These are phyloP conservation scores for Zygothrica quintamaculata DNA, from an alignment of 2,888 invertebrate genomes.

Conservation along the genomic window DNA sequence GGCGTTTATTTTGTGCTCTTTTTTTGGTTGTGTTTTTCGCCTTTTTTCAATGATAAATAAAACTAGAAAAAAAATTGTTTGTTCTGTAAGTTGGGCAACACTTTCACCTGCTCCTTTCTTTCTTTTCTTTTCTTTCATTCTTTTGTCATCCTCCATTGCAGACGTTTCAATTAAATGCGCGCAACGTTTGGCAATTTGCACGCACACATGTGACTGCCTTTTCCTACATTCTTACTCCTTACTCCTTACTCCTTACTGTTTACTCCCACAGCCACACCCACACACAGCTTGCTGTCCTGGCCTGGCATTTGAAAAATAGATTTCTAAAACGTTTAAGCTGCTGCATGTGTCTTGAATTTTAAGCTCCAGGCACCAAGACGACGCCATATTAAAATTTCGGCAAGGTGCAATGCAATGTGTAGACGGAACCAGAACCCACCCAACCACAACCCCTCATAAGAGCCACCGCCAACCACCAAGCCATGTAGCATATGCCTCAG, in stretches of 20 bases:
- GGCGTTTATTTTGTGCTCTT: conserved; percentile 35
- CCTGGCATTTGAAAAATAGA: conserved; percentile 82
- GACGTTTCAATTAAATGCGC: conserved; percentile 79
- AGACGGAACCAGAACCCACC: conserved; percentile 44
- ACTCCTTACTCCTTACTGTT: no score
- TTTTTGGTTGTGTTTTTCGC: conserved; percentile 13
- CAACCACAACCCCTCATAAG: conserved; percentile 13
- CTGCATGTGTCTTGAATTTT: conserved; percentile 81
- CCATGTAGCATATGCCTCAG: conserved; percentile 73
- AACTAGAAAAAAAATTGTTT: conserved; percentile 16
- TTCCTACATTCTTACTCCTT: no score
- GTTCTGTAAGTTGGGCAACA: conserved; percentile 18
- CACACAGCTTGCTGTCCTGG: conserved; percentile 20
- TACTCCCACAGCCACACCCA: not conserved
- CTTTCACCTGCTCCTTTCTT: conserved; percentile 38
- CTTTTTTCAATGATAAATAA: not conserved
- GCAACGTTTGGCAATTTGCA: conserved; percentile 66
- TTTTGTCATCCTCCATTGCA: conserved; percentile 38
- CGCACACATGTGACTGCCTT: conserved; percentile 70
- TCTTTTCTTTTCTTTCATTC: no score
- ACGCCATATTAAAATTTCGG: conserved; percentile 72
- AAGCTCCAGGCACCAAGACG: conserved; percentile 49
- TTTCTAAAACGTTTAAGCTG: conserved; percentile 84
- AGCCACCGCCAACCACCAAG: conserved; percentile 46
- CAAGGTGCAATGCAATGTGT: conserved; percentile 72